Conservation (phyloP, 92 coral and sea anemone species). For the Epizoanthus stellaris region DNA sequence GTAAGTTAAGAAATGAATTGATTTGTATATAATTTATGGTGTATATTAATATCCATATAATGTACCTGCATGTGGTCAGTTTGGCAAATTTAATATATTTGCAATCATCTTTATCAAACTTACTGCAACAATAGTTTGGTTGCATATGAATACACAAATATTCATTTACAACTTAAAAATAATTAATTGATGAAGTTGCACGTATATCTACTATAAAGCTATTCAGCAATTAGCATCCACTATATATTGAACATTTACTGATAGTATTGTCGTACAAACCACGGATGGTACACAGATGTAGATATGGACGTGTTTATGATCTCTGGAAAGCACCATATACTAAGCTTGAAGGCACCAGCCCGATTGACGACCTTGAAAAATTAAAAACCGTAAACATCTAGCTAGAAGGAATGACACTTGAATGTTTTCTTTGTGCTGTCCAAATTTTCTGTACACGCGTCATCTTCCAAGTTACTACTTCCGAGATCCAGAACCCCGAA, state of each 20-base stretch:
- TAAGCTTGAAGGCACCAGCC: neutral
- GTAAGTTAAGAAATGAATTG: neutral
- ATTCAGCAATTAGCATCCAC: neutral
- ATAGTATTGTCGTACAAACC: neutral
- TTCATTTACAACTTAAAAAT: constrained; percentile 28
- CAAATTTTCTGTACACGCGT: neutral
- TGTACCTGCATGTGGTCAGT: neutral
- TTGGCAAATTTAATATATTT: neutral
- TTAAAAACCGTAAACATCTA: neutral
- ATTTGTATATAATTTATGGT: neutral
- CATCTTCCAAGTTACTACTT: too few relatives aligned
- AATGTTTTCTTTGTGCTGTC: neutral
- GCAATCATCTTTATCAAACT: neutral
- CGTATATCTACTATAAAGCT: neutral
- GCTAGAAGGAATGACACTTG: constrained; percentile 9
- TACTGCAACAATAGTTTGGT: neutral
- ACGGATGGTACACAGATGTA: too few relatives aligned
- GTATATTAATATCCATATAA: neutral
- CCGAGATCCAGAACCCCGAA: neutral
- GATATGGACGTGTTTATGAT: too few relatives aligned
- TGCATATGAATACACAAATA: constrained; percentile 19
- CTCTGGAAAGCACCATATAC: neutral
- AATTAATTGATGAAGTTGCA: constrained; percentile 3
- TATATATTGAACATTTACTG: neutral
- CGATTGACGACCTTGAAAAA: neutral